A percentile compares a stretch with the other conserved stretches of the same genome.
Conservation (phyloP, 2,797 vertebrate species). For the Triplophysa yarkandensis region DNA sequence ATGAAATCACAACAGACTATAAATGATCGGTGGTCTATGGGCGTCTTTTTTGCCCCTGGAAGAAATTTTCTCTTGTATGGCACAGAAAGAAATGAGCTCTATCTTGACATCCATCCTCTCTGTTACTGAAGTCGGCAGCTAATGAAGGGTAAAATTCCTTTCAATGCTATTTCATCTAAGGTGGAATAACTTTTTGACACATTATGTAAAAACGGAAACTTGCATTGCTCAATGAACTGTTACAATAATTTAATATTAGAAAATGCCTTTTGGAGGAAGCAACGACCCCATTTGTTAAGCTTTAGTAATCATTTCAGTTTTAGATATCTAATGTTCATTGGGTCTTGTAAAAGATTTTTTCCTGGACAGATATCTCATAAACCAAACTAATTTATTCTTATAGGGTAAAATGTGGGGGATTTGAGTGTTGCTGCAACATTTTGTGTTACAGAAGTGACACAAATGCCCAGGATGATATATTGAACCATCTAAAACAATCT, state of each 20-base stretch:
- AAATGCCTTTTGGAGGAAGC: not conserved
- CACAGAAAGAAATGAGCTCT: conserved; percentile 7
- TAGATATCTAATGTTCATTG: too few relatives aligned
- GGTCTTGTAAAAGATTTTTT: too few relatives aligned
- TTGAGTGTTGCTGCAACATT: too few relatives aligned
- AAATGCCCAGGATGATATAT: too few relatives aligned
- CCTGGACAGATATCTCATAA: too few relatives aligned
- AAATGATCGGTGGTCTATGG: conserved; percentile 14
- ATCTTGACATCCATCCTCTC: conserved; percentile 42
- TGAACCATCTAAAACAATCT: too few relatives aligned
- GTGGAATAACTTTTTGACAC: conserved; percentile 43
- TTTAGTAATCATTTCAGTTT: too few relatives aligned
- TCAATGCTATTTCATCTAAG: conserved; percentile 25
- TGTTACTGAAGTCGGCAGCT: conserved; percentile 48
- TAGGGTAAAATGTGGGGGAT: too few relatives aligned
- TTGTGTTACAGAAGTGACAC: too few relatives aligned
- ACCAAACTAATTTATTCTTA: too few relatives aligned
- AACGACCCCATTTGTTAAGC: too few relatives aligned
- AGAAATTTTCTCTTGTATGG: conserved; percentile 14
- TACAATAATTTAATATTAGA: conserved; percentile 8
- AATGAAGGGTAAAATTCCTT: conserved; percentile 48
- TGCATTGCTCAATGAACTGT: conserved; percentile 17
- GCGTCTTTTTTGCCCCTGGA: not conserved
- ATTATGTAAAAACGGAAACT: conserved; percentile 22
- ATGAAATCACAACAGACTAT: conserved; percentile 11